phyloP scores from a whole-genome alignment of 1,140 invertebrate genomes.

The Harlomillsia oculata region DNA sequence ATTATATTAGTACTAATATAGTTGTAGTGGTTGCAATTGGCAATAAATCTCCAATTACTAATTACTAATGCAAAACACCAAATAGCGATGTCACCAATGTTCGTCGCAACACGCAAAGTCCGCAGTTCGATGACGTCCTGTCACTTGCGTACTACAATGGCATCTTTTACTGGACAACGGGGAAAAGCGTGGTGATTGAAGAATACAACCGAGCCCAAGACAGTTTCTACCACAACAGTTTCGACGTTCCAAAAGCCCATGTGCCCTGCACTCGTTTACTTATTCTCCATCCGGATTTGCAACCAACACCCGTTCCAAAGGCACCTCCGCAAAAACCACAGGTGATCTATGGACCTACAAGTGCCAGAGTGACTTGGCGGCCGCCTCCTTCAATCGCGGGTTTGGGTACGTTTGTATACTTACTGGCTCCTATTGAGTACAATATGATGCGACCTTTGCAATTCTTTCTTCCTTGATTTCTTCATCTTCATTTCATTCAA shows the following conservation, averaged over 20 bases:
- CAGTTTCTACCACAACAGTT: slow-evolving; percentile 64
- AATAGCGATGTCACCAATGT: slow-evolving; percentile 58
- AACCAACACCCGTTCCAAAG: slow-evolving; percentile 65
- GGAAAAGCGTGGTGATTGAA: slow-evolving; percentile 57
- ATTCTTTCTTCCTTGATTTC: neutral
- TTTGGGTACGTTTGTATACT: slow-evolving; percentile 50
- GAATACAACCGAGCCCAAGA: slow-evolving; percentile 49
- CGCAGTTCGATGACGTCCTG: slow-evolving; percentile 64
- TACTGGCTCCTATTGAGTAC: slow-evolving; percentile 13
- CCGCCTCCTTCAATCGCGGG: slow-evolving; percentile 62
- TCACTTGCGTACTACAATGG: slow-evolving; percentile 64
- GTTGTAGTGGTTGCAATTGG: neutral
- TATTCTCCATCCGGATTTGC: slow-evolving; percentile 53
- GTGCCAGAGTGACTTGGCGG: slow-evolving; percentile 56
- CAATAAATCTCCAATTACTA: neutral
- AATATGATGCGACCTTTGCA: slow-evolving; percentile 2
- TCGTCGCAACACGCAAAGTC: slow-evolving; percentile 59
- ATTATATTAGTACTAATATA: neutral
- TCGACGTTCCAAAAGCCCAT: slow-evolving; percentile 43
- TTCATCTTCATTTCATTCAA: neutral
- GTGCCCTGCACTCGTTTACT: slow-evolving; percentile 47
- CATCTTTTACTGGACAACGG: slow-evolving; percentile 75
- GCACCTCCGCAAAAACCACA: slow-evolving; percentile 65
- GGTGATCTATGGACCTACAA: slow-evolving; percentile 46
- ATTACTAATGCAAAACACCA: neutral